These are phyloP conservation scores for Bothrops jararaca DNA, from an alignment of 2,113 vertebrate species.

Conservation along the genomic window DNA sequence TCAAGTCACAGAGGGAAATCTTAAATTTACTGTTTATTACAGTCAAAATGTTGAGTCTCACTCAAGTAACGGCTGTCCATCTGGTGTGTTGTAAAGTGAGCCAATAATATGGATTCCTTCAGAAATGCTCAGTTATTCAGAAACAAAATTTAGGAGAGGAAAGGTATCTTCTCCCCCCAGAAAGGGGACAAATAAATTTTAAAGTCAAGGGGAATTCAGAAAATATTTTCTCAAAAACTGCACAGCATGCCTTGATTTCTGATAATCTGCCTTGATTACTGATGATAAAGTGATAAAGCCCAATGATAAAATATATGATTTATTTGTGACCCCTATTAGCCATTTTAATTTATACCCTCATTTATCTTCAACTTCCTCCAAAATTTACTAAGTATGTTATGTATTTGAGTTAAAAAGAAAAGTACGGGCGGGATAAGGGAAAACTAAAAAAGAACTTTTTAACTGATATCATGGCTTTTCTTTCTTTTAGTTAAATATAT, in stretches of 20 bases:
- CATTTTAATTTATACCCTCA: constrained; percentile 33
- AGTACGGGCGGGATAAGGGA: neutral
- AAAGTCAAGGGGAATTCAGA: neutral
- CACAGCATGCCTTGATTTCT: constrained; percentile 23
- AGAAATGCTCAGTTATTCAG: constrained; percentile 43
- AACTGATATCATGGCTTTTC: neutral
- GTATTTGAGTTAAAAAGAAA: constrained; percentile 11
- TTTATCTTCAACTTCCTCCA: constrained; percentile 30
- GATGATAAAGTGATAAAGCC: constrained; percentile 1
- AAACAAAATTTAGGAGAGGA: neutral
- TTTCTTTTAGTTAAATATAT: neutral
- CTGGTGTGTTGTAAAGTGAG: constrained; percentile 46
- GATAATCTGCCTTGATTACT: constrained; percentile 25
- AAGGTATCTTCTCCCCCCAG: neutral
- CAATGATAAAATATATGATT: constrained; percentile 6
- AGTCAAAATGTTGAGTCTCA: constrained; percentile 33
- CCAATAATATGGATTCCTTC: constrained; percentile 35
- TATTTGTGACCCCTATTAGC: constrained; percentile 33
- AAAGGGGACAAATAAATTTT: constrained; percentile 9
- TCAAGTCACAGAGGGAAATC: constrained; percentile 46
- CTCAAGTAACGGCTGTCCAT: constrained; percentile 36
- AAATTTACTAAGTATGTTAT: constrained; percentile 41
- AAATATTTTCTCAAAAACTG: neutral
- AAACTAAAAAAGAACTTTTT: neutral
- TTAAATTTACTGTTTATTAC: constrained; percentile 33